A percentile compares a stretch with the other conserved stretches of the same genome.
Evolutionary conservation across 2,797 vertebrate species (phyloP).

Genomic region (Rhinichthys osculus): DNA sequence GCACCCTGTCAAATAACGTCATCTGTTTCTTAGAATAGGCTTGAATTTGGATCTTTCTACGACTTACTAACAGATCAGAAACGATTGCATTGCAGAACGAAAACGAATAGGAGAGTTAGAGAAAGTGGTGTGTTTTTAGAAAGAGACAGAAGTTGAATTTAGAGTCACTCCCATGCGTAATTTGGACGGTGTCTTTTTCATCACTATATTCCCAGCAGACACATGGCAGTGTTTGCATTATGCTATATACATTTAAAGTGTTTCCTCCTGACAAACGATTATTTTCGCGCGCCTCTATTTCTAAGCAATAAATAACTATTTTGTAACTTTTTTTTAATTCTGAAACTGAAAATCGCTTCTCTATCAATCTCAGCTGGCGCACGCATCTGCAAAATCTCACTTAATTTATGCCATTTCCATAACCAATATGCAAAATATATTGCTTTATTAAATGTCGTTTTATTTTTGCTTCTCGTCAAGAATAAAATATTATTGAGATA

Average conservation of each 20-base stretch:
- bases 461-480: background rate
- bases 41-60: conserved; percentile 82
- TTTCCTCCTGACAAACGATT: too few species aligned
- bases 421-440: background rate
- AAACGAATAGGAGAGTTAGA: conserved; percentile 14
- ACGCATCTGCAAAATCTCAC: background rate
- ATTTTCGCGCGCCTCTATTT: background rate
- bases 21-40: conserved; percentile 84
- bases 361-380: background rate
- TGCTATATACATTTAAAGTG: background rate
- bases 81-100: conserved; percentile 57
- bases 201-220: background rate
- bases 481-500: background rate
- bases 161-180: conserved; percentile 4
- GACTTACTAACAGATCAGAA: conserved; percentile 73
- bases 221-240: background rate
- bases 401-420: background rate
- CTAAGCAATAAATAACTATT: too few species aligned
- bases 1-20: conserved; percentile 98
- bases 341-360: background rate
- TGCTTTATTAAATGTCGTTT: background rate
- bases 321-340: background rate
- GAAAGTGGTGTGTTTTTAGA: conserved; percentile 17
- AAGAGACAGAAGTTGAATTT: conserved; percentile 5
- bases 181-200: conserved; percentile 22